phyloP scores from a whole-genome alignment of 2,113 vertebrate genomes.

The Casuarius casuarius region DNA sequence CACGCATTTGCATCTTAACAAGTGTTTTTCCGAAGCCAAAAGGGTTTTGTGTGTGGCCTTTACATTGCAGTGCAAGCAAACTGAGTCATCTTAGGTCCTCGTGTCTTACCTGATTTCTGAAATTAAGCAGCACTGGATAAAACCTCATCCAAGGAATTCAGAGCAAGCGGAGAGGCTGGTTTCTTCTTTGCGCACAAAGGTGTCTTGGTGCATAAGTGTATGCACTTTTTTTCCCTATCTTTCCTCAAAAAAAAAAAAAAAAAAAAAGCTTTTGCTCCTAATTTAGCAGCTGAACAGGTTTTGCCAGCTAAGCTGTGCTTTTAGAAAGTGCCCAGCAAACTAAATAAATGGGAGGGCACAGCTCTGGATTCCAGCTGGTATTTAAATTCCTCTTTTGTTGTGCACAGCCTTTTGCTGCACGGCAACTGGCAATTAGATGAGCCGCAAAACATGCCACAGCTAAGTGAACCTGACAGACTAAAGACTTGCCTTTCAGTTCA shows the following conservation, averaged over 20 bases:
- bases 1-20: background rate
- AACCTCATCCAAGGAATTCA: background rate
- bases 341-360: background rate
- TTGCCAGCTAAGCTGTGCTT: background rate
- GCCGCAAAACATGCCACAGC: slow-evolving; percentile 12
- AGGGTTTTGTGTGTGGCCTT: background rate
- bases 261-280: background rate
- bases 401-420: background rate
- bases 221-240: background rate
- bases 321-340: slow-evolving; percentile 5
- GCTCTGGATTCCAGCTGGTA: slow-evolving; percentile 30
- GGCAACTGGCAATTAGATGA: slow-evolving; percentile 29
- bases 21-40: background rate
- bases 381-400: background rate
- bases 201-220: background rate
- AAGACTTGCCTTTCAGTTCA: slow-evolving; percentile 13
- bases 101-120: background rate
- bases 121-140: background rate
- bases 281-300: slow-evolving; percentile 14
- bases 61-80: background rate
- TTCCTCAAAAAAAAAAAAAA: too few relatives aligned
- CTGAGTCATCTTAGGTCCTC: background rate
- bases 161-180: background rate
- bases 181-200: background rate
- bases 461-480: background rate